Evolutionary conservation across 1,140 invertebrate genomes (phyloP).

Genomic region (Papilio aristodemus): DNA sequence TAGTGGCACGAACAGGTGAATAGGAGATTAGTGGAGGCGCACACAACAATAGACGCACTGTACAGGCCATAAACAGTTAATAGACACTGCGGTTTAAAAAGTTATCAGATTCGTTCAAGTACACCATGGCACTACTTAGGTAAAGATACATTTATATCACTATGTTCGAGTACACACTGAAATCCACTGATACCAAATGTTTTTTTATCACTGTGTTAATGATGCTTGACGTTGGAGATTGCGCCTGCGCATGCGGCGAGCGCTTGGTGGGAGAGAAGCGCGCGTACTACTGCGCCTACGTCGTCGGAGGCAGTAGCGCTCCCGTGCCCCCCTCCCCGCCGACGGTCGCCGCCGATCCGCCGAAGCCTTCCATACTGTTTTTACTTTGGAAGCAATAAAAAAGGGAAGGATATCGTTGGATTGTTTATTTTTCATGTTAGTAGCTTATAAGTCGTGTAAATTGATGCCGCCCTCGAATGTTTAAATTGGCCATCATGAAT

Average conservation of each 20-base stretch:
- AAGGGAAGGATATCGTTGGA: slow-evolving; percentile 69
- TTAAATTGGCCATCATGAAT: slow-evolving; percentile 48
- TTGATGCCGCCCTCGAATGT: slow-evolving; percentile 57
- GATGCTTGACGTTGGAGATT: slow-evolving; percentile 47
- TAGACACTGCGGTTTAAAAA: slow-evolving; percentile 51
- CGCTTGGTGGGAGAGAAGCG: slow-evolving; percentile 65
- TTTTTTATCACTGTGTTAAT: slow-evolving; percentile 49
- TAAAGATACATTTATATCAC: slow-evolving; percentile 49
- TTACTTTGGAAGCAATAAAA: slow-evolving; percentile 75
- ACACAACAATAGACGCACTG: slow-evolving; percentile 73
- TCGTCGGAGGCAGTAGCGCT: slow-evolving; percentile 74
- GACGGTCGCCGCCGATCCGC: slow-evolving; percentile 38
- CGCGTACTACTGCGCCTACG: slow-evolving; percentile 71
- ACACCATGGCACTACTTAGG: slow-evolving; percentile 43
- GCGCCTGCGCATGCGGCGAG: slow-evolving; percentile 65
- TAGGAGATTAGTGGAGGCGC: slow-evolving; percentile 69
- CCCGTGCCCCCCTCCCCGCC: slow-evolving; percentile 51
- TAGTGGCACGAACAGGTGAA: slow-evolving; percentile 69
- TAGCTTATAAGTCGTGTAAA: slow-evolving; percentile 75
- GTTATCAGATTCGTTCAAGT: slow-evolving; percentile 46
- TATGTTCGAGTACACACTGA: slow-evolving; percentile 60
- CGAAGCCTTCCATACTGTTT: slow-evolving; percentile 69
- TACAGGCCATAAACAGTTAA: slow-evolving; percentile 73
- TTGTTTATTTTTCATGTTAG: slow-evolving; percentile 79
- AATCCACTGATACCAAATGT: slow-evolving; percentile 59